Evolutionary conservation across 1,140 invertebrate genomes (phyloP), one percentile per base, ranked within the genome.

Genomic region (Stegodyphus mimosarum): DNA sequence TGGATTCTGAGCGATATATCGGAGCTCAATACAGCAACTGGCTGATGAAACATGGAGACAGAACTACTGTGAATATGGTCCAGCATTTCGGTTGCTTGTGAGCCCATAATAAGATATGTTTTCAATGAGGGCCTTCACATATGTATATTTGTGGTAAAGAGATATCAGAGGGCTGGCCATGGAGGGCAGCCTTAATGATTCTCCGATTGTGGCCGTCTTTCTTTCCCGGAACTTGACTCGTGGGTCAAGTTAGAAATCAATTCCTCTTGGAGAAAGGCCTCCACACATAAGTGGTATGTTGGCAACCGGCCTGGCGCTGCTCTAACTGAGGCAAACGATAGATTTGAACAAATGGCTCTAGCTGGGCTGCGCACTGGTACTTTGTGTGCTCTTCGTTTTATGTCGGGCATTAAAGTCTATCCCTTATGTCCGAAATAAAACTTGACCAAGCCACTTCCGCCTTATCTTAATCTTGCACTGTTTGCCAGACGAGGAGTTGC

Each of bases 1-100:
- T 66, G 64, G 64, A 66, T 66, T 66, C 17, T 66, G 64, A 66
- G 64, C n/a, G 64, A 66, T 66, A 66, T n/a, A n/a, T n/a, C n/a
- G 64, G 6, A 66, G 64, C 64, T 66, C 64, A 6, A 66, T 66
- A 10, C 64, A 66, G 64, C 64, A 17, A 11, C 10, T 66, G 64
- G 64, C 64, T 17, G 11, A 66, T 6, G 11, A 66, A 17, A n/a
- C 17, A 66, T 66, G 64, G 64, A 11, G n/a, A 66, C n/a, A 17
- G 7, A 66, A n/a, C 64, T 10, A 17, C n/a, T 11, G 64, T 66
- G 7, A 66, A 66, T 66, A 66, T 11, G 7, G 64, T 17, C 7
- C 6, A 17, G 64, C 64, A 10, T 66, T 66, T 17, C 7, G n/a
- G n/a, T n/a, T 10, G 6, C 10, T 66, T 66, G 53, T 7, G 53